phyloP scores from a whole-genome alignment of 2,888 invertebrate genomes.

The Notodonta ziczac region DNA sequence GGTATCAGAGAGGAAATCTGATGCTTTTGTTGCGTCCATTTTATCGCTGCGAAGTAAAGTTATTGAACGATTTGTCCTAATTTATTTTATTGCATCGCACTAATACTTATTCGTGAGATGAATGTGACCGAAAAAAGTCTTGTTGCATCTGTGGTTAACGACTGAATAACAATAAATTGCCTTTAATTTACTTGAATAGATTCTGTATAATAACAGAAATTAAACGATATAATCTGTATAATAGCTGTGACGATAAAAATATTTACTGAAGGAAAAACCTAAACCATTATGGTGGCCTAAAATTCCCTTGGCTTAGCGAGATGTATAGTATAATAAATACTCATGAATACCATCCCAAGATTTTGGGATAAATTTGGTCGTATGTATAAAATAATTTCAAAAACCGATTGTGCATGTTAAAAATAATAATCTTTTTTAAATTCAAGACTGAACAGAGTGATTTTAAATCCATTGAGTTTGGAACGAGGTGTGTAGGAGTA shows the following conservation, averaged over 20 bases:
- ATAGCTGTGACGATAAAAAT: too few relatives aligned
- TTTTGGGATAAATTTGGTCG: too few relatives aligned
- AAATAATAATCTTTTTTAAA: background rate
- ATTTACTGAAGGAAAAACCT: too few relatives aligned
- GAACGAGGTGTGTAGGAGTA: constrained; percentile 39
- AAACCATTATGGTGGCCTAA: background rate
- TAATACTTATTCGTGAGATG: background rate
- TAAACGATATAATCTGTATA: too few relatives aligned
- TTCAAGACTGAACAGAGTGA: constrained; percentile 15
- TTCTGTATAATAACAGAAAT: too few relatives aligned
- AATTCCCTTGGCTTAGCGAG: too few relatives aligned
- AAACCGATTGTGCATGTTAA: background rate
- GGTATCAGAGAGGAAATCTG: constrained; percentile 45
- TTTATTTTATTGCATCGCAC: background rate
- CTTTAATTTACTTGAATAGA: too few relatives aligned
- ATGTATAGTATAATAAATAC: too few relatives aligned
- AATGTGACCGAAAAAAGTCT: background rate
- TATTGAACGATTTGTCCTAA: background rate
- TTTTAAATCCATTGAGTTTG: constrained; percentile 16
- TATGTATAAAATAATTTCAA: too few relatives aligned
- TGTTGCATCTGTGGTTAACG: background rate
- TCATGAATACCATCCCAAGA: too few relatives aligned
- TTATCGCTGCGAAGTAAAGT: background rate
- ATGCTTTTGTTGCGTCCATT: constrained; percentile 31
- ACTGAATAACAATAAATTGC: too few relatives aligned